phyloP scores from a whole-genome alignment of 1,140 invertebrate species.

The Drosophila mayri region DNA sequence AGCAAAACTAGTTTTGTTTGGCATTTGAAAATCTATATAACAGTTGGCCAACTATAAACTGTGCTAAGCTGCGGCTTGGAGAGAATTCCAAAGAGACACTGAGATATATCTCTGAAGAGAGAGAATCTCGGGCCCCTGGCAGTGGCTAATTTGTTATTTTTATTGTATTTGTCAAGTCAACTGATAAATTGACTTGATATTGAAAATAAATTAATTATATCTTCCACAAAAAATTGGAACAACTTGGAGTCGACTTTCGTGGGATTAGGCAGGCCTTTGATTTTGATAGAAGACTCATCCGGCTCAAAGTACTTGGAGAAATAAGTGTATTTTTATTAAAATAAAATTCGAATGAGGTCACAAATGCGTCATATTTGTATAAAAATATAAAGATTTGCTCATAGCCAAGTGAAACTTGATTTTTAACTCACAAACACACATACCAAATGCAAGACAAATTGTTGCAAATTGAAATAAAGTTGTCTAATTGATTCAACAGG shows the following conservation, averaged over 20 bases:
- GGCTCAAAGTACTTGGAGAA: conserved; percentile 22
- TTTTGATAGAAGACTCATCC: conserved; percentile 5
- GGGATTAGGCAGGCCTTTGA: conserved; percentile 31
- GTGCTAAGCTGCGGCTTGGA: conserved; percentile 43
- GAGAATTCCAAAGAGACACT: neutral
- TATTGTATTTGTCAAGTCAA: conserved; percentile 80
- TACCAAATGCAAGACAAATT: conserved; percentile 28
- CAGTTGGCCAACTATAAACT: conserved; percentile 41
- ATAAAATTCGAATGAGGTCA: conserved; percentile 42
- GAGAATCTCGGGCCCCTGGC: conserved; percentile 1
- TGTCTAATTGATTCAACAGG: conserved; percentile 30
- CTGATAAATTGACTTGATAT: conserved; percentile 83
- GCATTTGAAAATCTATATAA: conserved; percentile 59
- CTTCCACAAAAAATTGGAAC: conserved; percentile 60
- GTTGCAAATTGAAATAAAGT: conserved; percentile 41
- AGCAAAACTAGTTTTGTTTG: conserved; percentile 76
- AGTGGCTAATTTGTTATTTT: conserved; percentile 66
- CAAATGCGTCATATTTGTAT: conserved; percentile 35
- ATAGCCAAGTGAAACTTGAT: conserved; percentile 2
- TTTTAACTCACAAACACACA: conserved; percentile 2
- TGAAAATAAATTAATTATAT: conserved; percentile 81
- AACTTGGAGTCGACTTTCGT: conserved; percentile 26
- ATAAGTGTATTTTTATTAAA: neutral
- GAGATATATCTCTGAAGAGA: neutral
- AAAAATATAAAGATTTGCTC: conserved; percentile 11